Percentiles rank a stretch among this genome's conserved stretches.
Conservation (phyloP, 2,113 vertebrate genomes). For the Sceloporus tristichus region DNA sequence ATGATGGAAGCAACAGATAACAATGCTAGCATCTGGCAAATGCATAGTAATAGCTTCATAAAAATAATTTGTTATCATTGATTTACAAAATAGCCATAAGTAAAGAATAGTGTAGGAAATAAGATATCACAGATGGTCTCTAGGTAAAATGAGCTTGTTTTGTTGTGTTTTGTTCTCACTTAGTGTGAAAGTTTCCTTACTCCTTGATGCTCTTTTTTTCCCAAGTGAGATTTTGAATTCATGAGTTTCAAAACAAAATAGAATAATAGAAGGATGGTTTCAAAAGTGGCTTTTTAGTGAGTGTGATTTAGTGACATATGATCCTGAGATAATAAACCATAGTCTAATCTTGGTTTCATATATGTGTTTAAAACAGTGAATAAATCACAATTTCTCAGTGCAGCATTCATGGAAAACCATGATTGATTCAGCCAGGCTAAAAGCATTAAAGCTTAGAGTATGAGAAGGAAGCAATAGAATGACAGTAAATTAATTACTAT, state of each 20-base stretch:
- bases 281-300: no score
- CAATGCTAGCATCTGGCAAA: neutral
- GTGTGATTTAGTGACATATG: neutral
- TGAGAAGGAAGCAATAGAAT: neutral
- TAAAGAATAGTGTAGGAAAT: neutral
- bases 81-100: neutral
- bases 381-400: neutral
- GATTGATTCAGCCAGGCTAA: neutral
- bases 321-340: neutral
- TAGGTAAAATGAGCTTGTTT: no score
- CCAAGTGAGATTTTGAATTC: neutral
- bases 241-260: neutral
- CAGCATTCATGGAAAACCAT: no score
- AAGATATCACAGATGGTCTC: neutral
- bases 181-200: neutral
- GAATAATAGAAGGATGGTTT: neutral
- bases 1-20: neutral
- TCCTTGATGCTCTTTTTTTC: neutral
- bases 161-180: no score
- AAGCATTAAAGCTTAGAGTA: neutral
- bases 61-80: neutral
- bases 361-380: neutral
- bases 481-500: no score
- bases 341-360: neutral
- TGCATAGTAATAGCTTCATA: slow-evolving; percentile 10